phyloP scores from a whole-genome alignment of 2,797 vertebrate genomes.

The Anniella stebbinsi region DNA sequence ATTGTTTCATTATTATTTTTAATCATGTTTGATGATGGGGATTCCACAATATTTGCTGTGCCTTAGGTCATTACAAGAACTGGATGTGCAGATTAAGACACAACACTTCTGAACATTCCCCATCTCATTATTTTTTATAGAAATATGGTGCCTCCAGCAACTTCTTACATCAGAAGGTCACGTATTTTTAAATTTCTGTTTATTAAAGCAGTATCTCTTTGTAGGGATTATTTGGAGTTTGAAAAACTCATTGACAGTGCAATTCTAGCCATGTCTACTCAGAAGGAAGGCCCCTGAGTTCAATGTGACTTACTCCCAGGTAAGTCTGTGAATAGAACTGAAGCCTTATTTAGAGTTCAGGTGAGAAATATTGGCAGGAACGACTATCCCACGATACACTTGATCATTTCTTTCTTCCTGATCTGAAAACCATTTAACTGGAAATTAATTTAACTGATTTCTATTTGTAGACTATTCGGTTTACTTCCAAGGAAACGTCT shows the following conservation, averaged over 20 bases:
- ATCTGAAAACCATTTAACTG: background rate
- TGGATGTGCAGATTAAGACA: constrained; percentile 10
- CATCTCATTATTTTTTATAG: constrained; percentile 24
- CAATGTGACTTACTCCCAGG: background rate
- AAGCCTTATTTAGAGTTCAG: background rate
- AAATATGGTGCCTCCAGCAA: constrained; percentile 26
- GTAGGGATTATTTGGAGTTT: constrained; percentile 8
- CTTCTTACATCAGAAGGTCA: constrained; percentile 14
- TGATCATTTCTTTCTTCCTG: background rate
- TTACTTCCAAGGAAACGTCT: background rate
- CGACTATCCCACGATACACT: background rate
- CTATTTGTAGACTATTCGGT: background rate
- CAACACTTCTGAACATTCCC: background rate
- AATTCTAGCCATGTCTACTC: background rate
- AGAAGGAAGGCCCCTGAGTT: background rate
- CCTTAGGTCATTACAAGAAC: constrained; percentile 7
- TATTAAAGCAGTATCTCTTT: constrained; percentile 11
- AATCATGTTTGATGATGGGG: constrained; percentile 1
- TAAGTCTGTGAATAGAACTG: background rate
- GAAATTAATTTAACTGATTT: background rate
- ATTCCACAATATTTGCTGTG: constrained; percentile 14
- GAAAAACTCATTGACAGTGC: background rate
- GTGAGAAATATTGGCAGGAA: background rate
- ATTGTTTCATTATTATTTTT: background rate
- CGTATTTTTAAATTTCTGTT: constrained; percentile 26